Conservation (phyloP, 2,113 vertebrate genomes). For the pig (Sus scrofa) region T2T-Sscrofa CM000813.6:28244501-28245000, state of each 20-base stretch:
- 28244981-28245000: neutral
- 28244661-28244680: neutral
- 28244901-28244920: neutral
- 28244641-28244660: constrained; percentile 17
- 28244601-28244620: neutral
- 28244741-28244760: neutral
- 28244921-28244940: neutral
- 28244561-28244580: neutral
- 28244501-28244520: neutral
- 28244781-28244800: neutral
- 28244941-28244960: neutral
- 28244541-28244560: constrained; percentile 41
- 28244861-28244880: neutral
- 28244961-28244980: neutral
- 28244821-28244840: neutral
- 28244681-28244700: neutral
- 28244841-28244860: neutral
- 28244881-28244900: constrained; percentile 8
- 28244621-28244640: constrained; percentile 3
- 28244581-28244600: neutral
- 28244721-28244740: neutral
- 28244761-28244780: neutral
- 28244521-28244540: constrained; percentile 25
- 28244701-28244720: neutral
- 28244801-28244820: neutral